phyloP scores from a whole-genome alignment of 2,888 invertebrate species.

The Bombylius discolor region DNA sequence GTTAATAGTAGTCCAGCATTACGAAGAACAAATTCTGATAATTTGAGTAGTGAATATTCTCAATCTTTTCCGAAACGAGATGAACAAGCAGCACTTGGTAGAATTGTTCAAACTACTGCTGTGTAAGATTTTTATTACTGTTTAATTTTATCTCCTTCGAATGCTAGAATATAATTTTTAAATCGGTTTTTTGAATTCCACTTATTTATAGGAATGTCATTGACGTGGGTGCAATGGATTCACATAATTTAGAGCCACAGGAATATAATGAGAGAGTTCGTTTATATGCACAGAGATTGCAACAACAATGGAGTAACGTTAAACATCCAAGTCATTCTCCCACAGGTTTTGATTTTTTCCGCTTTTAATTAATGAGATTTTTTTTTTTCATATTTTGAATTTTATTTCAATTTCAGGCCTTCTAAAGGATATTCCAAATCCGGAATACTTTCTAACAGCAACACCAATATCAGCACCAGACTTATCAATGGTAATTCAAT shows the following conservation, averaged over 20 bases:
- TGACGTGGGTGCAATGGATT: conserved; percentile 83
- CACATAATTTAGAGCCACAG: conserved; percentile 76
- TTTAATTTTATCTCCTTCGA: conserved; percentile 5
- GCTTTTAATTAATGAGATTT: neutral
- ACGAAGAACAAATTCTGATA: conserved; percentile 58
- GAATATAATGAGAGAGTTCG: conserved; percentile 75
- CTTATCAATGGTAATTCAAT: conserved; percentile 51
- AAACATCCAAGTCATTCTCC: conserved; percentile 25
- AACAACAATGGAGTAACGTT: conserved; percentile 39
- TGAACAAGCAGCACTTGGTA: conserved; percentile 79
- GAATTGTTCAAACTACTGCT: conserved; percentile 81
- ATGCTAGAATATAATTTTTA: conserved; percentile 1
- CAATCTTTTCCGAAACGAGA: conserved; percentile 64
- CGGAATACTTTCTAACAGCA: conserved; percentile 52
- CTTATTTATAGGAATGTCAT: conserved; percentile 64
- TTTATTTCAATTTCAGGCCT: conserved; percentile 31
- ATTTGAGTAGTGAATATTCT: conserved; percentile 47
- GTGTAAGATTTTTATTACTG: conserved; percentile 42
- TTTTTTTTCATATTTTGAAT: conserved; percentile 1
- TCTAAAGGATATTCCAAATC: conserved; percentile 59
- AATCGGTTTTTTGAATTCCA: neutral
- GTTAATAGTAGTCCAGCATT: conserved; percentile 60
- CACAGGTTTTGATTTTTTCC: conserved; percentile 20
- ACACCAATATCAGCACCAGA: conserved; percentile 50
- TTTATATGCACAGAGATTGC: conserved; percentile 48